Evolutionary conservation across 2,113 vertebrate species (phyloP).

Genomic region (Hemiprocne comata): DNA sequence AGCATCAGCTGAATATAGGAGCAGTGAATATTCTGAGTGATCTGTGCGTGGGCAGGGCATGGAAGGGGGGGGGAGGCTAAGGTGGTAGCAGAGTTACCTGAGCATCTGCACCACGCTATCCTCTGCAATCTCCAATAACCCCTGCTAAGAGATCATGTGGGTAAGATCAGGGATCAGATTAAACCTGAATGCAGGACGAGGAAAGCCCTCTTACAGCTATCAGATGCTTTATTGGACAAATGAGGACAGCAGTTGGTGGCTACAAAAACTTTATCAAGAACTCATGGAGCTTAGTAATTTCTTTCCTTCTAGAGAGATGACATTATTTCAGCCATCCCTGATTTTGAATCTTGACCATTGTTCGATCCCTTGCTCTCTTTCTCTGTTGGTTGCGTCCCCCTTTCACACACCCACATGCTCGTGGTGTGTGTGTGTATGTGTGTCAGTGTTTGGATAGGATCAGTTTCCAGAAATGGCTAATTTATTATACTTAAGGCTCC

Average conservation of each 20-base stretch:
- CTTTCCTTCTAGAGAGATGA: neutral
- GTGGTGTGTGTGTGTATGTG: neutral
- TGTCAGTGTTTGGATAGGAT: neutral
- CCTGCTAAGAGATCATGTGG: slow-evolving; percentile 32
- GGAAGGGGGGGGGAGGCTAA: neutral
- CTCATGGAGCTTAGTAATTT: neutral
- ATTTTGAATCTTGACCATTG: neutral
- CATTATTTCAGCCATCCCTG: neutral
- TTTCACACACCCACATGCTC: neutral
- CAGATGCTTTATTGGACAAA: neutral
- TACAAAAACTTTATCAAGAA: neutral
- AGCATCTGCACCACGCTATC: neutral
- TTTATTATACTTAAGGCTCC: neutral
- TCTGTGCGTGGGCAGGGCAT: neutral
- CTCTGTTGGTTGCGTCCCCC: neutral
- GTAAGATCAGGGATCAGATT: slow-evolving; percentile 51
- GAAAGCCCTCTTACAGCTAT: slow-evolving; percentile 33
- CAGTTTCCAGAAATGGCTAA: neutral
- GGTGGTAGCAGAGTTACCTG: neutral
- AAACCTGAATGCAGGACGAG: slow-evolving; percentile 20
- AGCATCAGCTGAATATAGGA: neutral
- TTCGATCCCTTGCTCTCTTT: neutral
- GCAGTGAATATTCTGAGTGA: neutral
- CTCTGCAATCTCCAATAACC: slow-evolving; percentile 12
- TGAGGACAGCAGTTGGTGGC: neutral